Evolutionary conservation across 2,797 vertebrate species (phyloP).

Genomic region (Sus cebifrons): DNA sequence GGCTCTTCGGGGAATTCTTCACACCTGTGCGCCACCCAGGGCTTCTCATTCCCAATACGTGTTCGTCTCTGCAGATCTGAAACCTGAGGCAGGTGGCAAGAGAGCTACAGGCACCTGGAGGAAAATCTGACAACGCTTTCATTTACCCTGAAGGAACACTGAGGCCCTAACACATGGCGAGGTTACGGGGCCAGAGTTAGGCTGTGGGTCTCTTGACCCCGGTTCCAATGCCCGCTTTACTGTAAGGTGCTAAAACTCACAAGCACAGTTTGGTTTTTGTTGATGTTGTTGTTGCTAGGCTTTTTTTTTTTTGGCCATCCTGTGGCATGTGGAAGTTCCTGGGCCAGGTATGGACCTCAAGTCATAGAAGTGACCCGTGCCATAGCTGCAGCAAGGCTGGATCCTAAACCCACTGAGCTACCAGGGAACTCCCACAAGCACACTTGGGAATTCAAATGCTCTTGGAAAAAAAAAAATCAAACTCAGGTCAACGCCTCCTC

Average conservation of each 20-base stretch:
- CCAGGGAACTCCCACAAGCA: not conserved
- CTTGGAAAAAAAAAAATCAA: not conserved
- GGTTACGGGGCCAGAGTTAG: not conserved
- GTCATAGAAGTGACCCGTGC: no score
- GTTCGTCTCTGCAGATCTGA: not conserved
- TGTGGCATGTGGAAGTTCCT: no score
- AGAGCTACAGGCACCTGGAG: not conserved
- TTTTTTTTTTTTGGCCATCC: no score
- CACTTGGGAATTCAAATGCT: constrained; percentile 42
- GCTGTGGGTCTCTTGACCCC: not conserved
- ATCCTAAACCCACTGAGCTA: no score
- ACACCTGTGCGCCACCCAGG: not conserved
- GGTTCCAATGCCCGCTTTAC: not conserved
- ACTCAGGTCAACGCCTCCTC: constrained; percentile 19
- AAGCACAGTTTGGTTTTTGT: not conserved
- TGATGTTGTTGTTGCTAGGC: no score
- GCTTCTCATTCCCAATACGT: not conserved
- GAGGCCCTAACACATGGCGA: not conserved
- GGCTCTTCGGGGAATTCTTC: constrained; percentile 50
- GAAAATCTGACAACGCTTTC: not conserved
- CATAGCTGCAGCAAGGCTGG: no score
- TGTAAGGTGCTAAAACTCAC: not conserved
- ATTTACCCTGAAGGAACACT: not conserved
- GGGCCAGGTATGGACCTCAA: no score
- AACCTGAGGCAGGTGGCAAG: not conserved